phyloP scores from a whole-genome alignment of 2,113 vertebrate species.

The Ptilorrhoa leucosticta region DNA sequence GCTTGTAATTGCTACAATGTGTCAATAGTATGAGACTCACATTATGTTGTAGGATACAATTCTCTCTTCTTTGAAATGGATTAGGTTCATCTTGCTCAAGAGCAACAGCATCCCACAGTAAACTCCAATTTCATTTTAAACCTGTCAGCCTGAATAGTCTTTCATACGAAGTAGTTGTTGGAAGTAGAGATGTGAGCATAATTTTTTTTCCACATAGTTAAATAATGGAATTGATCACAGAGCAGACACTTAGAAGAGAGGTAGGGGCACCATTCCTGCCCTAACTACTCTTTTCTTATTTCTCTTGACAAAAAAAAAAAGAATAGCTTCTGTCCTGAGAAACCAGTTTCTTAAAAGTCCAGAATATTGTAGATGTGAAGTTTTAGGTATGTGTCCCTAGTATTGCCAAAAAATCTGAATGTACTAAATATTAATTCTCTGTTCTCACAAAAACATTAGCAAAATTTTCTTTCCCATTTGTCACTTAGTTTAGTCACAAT shows the following conservation, averaged over 20 bases:
- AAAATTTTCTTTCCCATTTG: not conserved
- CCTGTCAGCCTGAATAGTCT: not conserved
- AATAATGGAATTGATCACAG: not conserved
- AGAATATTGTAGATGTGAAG: not conserved
- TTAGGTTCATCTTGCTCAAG: not conserved
- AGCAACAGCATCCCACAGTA: not conserved
- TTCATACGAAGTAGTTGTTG: not conserved
- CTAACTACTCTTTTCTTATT: not conserved
- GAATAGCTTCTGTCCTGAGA: not conserved
- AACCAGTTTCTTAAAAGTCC: not conserved
- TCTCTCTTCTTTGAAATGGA: not conserved
- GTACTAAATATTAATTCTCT: not conserved
- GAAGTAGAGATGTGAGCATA: not conserved
- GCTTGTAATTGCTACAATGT: not conserved
- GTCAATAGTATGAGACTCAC: not conserved
- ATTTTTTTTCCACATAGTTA: not conserved
- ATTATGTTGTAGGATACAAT: not conserved
- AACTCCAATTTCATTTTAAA: not conserved
- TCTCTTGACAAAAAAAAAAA: not conserved
- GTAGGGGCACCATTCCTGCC: not conserved
- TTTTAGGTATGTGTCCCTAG: not conserved
- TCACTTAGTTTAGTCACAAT: not conserved
- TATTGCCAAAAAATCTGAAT: not conserved
- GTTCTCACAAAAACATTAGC: not conserved
- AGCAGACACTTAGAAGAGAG: not conserved